Conservation (phyloP, 1,140 invertebrate genomes). For the Paraescarpia echinospica region DNA sequence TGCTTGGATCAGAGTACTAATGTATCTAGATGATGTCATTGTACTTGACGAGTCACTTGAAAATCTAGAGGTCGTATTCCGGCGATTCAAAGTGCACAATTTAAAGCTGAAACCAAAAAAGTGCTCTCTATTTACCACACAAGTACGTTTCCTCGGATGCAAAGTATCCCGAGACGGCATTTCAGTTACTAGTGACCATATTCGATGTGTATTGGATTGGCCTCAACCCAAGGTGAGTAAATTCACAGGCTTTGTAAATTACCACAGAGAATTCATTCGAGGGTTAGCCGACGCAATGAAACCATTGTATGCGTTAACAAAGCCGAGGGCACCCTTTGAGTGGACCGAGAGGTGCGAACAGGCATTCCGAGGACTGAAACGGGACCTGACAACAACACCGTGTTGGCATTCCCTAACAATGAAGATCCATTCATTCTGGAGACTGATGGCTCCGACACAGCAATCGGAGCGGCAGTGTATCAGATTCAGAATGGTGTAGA, state of each 20-base stretch:
- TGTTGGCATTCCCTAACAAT: conserved; percentile 35
- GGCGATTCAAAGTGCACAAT: conserved; percentile 46
- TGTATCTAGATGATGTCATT: conserved; percentile 23
- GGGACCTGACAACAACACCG: conserved; percentile 30
- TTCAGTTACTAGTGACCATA: conserved; percentile 21
- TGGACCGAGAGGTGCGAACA: conserved; percentile 32
- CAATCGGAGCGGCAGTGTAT: conserved; percentile 40
- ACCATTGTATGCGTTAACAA: conserved; percentile 33
- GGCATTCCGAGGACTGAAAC: conserved; percentile 33
- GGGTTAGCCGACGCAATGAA: conserved; percentile 27
- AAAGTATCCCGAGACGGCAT: conserved; percentile 27
- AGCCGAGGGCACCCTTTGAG: conserved; percentile 25
- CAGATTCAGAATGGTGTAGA: conserved; percentile 38
- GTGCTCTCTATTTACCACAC: conserved; percentile 36
- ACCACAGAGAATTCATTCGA: conserved; percentile 30
- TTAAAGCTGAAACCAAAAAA: conserved; percentile 59
- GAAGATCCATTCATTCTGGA: conserved; percentile 36
- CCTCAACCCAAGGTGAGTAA: conserved; percentile 28
- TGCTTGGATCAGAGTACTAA: background rate
- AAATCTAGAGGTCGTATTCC: conserved; percentile 48
- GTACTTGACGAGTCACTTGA: conserved; percentile 53
- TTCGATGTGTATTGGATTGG: conserved; percentile 21
- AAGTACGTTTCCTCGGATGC: conserved; percentile 55
- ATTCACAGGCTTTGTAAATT: conserved; percentile 30
- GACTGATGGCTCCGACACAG: conserved; percentile 35